phyloP scores from a whole-genome alignment of 2,888 invertebrate genomes.

The Drosophila monieri region DNA sequence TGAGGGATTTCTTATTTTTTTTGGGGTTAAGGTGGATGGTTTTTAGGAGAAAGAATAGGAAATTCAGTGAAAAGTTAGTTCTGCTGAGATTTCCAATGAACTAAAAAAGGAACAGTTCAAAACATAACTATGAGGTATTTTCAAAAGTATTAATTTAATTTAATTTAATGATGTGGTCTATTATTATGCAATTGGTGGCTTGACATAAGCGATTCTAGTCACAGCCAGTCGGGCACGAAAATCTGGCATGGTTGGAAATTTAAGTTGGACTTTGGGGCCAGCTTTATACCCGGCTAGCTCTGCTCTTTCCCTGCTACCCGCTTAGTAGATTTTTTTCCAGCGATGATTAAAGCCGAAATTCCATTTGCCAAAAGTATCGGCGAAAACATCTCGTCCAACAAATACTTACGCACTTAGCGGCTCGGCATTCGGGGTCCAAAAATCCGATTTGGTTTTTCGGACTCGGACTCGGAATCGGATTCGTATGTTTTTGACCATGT shows the following conservation, averaged over 20 bases:
- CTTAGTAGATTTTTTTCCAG: neutral
- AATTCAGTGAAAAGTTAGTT: too few relatives aligned
- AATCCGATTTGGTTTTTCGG: slow-evolving; percentile 21
- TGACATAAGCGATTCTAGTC: neutral
- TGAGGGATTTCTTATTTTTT: neutral
- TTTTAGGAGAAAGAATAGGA: too few relatives aligned
- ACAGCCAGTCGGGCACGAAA: neutral
- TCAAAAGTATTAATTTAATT: slow-evolving; percentile 4
- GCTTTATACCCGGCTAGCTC: neutral
- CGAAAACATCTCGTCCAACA: slow-evolving; percentile 47
- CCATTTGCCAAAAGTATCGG: slow-evolving; percentile 40
- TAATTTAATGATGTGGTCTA: slow-evolving; percentile 11
- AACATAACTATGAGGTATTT: neutral
- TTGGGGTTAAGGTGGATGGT: neutral
- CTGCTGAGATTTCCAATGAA: too few relatives aligned
- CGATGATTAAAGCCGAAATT: slow-evolving; percentile 37
- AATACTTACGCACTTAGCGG: slow-evolving; percentile 44
- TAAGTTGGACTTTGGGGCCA: neutral
- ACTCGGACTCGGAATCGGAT: slow-evolving; percentile 16
- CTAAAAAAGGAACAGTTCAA: too few relatives aligned
- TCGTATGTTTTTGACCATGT: slow-evolving; percentile 54
- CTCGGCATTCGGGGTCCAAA: slow-evolving; percentile 25
- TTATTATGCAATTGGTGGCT: slow-evolving; percentile 5
- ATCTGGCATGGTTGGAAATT: slow-evolving; percentile 7
- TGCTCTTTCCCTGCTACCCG: neutral